Evolutionary conservation across 2,888 invertebrate genomes (phyloP).

Genomic region (Thereva unica): DNA sequence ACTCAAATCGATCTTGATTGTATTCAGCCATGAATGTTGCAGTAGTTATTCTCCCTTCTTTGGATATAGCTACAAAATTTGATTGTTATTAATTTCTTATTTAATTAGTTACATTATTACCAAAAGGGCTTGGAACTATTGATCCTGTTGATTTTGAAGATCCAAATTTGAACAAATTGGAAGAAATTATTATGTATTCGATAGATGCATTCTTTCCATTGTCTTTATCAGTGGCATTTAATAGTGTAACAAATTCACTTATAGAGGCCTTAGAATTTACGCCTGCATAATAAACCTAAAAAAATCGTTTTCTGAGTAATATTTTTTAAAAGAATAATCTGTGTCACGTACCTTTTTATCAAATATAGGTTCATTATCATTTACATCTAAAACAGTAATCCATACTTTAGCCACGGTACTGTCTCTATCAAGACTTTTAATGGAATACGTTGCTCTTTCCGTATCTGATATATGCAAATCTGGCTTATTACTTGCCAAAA

Average conservation of each 20-base stretch:
- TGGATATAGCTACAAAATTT: slow-evolving; percentile 49
- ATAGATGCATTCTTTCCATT: slow-evolving; percentile 81
- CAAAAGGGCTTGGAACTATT: slow-evolving; percentile 84
- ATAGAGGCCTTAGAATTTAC: slow-evolving; percentile 77
- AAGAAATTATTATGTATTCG: slow-evolving; percentile 78
- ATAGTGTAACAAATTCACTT: slow-evolving; percentile 73
- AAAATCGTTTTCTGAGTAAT: background rate
- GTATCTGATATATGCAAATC: slow-evolving; percentile 67
- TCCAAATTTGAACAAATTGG: slow-evolving; percentile 79
- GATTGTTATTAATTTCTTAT: background rate
- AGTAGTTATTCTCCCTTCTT: slow-evolving; percentile 61
- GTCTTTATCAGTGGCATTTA: slow-evolving; percentile 83
- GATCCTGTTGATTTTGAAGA: slow-evolving; percentile 78
- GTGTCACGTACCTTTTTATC: slow-evolving; percentile 55
- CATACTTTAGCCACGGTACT: slow-evolving; percentile 73
- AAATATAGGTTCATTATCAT: slow-evolving; percentile 83
- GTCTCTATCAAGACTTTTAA: slow-evolving; percentile 61
- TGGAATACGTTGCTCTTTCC: slow-evolving; percentile 59
- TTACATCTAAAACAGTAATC: slow-evolving; percentile 77
- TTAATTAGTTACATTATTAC: slow-evolving; percentile 41
- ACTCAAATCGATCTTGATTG: slow-evolving; percentile 82
- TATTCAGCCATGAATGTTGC: slow-evolving; percentile 86
- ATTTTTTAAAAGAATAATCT: background rate
- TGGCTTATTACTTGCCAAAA: slow-evolving; percentile 84
- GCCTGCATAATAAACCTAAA: slow-evolving; percentile 60